Conservation (phyloP, 2,797 vertebrate genomes). For the Smutsia temminckii region DNA sequence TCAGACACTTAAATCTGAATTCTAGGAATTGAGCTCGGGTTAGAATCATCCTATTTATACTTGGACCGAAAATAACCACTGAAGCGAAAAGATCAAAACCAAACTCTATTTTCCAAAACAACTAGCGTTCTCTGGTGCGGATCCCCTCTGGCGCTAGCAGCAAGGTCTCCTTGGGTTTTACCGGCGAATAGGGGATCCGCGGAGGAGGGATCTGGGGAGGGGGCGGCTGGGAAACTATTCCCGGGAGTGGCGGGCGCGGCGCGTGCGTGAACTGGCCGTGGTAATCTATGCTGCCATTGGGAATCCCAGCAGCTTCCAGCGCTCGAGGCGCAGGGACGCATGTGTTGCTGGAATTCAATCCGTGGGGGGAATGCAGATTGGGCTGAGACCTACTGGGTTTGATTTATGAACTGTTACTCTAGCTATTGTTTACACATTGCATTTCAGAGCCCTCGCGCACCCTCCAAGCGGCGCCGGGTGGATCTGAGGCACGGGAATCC, state of each 20-base stretch:
- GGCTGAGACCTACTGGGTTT: constrained; percentile 80
- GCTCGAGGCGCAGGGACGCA: constrained; percentile 74
- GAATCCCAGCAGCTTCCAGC: constrained; percentile 74
- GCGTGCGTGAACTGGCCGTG: neutral
- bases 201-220: neutral
- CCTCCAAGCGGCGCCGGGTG: neutral
- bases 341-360: constrained; percentile 82
- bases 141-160: neutral
- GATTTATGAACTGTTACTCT: constrained; percentile 83
- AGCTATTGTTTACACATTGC: constrained; percentile 84
- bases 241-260: neutral
- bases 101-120: neutral
- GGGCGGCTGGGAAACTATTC: neutral
- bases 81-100: constrained; percentile 20
- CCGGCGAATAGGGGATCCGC: neutral
- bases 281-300: constrained; percentile 70
- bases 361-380: constrained; percentile 83
- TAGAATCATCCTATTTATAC: neutral
- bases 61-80: neutral
- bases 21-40: neutral
- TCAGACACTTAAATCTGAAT: constrained; percentile 22
- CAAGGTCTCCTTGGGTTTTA: neutral
- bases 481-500: neutral
- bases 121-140: neutral
- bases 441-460: constrained; percentile 69